A percentile compares a stretch with the other conserved stretches of the same genome.
Conservation (phyloP, 2,888 invertebrate genomes). For the Norana najaformis region DNA sequence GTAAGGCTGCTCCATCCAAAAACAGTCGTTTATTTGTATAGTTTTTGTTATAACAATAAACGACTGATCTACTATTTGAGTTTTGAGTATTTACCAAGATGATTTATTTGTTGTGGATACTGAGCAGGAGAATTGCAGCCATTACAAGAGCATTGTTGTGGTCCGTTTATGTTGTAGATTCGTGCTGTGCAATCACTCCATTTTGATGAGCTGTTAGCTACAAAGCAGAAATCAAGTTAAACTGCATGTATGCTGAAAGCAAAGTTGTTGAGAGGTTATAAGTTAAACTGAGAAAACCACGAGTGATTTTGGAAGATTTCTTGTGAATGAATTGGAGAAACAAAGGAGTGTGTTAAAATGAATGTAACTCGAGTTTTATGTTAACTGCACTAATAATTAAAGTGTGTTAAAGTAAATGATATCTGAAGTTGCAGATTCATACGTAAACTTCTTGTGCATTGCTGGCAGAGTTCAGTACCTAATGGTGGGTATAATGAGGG, state of each 20-base stretch:
- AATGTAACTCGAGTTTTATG: background rate
- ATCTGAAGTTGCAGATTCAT: background rate
- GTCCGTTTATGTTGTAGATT: background rate
- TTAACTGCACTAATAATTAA: background rate
- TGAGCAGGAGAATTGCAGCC: too few species aligned
- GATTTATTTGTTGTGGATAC: slow-evolving; percentile 5
- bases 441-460: too few species aligned
- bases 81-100: background rate
- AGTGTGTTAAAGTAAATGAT: background rate
- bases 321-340: background rate
- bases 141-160: background rate
- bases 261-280: background rate
- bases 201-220: too few species aligned
- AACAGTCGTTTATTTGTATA: background rate
- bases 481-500: too few species aligned
- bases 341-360: background rate
- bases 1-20: background rate
- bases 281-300: background rate
- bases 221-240: background rate
- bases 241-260: background rate
- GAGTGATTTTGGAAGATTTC: background rate
- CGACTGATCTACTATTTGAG: background rate
- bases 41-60: background rate
- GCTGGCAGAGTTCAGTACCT: too few species aligned
- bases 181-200: background rate